Conservation (phyloP, 35 echinoderm and acorn worm genomes). For the Heliocidaris erythrogramma region DNA sequence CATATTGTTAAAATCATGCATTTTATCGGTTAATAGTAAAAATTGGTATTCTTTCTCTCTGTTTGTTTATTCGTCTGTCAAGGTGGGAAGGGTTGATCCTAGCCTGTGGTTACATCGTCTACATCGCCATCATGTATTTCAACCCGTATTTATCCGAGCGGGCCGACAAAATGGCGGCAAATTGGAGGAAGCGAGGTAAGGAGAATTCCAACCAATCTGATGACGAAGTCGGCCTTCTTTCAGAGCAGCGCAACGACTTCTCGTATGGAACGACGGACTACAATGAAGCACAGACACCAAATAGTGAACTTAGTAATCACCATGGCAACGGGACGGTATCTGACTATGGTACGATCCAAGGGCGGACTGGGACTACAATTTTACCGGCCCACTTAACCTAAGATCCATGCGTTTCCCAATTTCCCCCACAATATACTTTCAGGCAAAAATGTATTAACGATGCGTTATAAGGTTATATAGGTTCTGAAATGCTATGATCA, state of each 20-base stretch:
- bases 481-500: too few species aligned
- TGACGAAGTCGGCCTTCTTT: neutral
- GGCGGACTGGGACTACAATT: too few species aligned
- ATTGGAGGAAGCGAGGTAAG: neutral
- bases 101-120: conserved; percentile 50
- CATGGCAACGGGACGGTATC: neutral
- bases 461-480: too few species aligned
- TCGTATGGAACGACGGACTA: neutral
- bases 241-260: neutral
- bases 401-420: too few species aligned
- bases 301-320: neutral
- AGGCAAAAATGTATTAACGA: too few species aligned
- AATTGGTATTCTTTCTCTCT: too few species aligned
- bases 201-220: neutral
- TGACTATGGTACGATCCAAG: neutral
- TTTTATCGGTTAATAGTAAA: too few species aligned
- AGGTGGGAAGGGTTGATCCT: conserved; percentile 82
- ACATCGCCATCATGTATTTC: conserved; percentile 80
- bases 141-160: conserved; percentile 49
- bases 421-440: too few species aligned
- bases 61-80: neutral
- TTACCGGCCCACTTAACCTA: too few species aligned
- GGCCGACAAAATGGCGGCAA: neutral
- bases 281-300: neutral
- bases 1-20: too few species aligned